Evolutionary conservation across 2,113 vertebrate genomes (phyloP).

Genomic region (Corydoras sp.): DNA sequence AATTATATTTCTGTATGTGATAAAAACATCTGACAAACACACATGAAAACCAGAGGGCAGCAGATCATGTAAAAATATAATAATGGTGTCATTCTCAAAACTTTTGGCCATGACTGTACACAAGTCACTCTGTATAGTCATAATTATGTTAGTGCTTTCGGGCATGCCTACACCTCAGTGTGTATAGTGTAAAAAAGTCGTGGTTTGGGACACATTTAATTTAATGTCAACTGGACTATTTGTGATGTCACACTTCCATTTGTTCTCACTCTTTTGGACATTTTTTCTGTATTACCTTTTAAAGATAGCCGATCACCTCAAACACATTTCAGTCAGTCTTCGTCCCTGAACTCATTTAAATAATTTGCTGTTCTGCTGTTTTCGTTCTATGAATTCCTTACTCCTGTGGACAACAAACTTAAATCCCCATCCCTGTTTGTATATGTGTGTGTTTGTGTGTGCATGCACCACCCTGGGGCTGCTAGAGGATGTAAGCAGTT

Average conservation of each 20-base stretch:
- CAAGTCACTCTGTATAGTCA: no score
- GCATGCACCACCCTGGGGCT: background rate
- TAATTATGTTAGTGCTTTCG: background rate
- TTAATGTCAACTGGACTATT: no score
- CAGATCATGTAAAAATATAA: no score
- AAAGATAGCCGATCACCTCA: background rate
- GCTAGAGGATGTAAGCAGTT: conserved; percentile 53
- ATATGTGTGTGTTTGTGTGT: conserved; percentile 17
- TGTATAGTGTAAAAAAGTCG: no score
- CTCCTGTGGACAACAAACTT: background rate
- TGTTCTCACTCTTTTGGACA: background rate
- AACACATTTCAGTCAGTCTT: background rate
- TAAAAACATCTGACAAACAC: no score
- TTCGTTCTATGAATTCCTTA: background rate
- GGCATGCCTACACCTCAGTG: background rate
- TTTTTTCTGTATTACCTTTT: background rate
- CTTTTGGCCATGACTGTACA: no score
- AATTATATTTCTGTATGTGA: no score
- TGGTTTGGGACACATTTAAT: no score
- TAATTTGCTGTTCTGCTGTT: conserved; percentile 14
- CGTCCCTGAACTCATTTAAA: background rate
- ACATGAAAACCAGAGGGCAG: no score
- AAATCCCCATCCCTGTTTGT: background rate
- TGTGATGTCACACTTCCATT: no score
- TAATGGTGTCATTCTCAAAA: no score